These are phyloP conservation scores for Ceyx cyanopectus DNA, from an alignment of 2,113 vertebrate genomes.

Conservation along the genomic window DNA sequence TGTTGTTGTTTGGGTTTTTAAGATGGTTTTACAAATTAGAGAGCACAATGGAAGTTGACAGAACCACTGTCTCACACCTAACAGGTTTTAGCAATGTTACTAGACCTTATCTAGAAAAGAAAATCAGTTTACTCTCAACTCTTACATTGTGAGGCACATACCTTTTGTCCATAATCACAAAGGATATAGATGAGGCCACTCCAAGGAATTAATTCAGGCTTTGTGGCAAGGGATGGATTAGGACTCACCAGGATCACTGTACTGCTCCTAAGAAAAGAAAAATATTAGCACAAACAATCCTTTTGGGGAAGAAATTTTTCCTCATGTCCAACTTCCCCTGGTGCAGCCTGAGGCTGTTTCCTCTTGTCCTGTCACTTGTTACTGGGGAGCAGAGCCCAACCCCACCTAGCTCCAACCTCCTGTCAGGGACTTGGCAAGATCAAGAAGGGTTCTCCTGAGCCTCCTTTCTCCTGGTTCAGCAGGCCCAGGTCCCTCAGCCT, in stretches of 20 bases:
- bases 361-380: too few relatives aligned
- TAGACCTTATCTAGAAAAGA: neutral
- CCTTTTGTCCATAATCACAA: slow-evolving; percentile 89
- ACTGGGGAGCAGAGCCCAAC: neutral
- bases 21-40: neutral
- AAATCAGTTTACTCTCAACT: neutral
- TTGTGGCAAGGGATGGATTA: slow-evolving; percentile 87
- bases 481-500: too few relatives aligned
- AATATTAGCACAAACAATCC: neutral
- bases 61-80: neutral
- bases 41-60: neutral
- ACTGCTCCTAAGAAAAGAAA: slow-evolving; percentile 78
- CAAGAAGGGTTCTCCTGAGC: too few relatives aligned
- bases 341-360: neutral
- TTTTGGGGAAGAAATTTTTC: neutral
- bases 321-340: neutral
- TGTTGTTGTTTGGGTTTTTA: neutral
- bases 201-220: slow-evolving; percentile 87
- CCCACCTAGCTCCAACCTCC: too few relatives aligned
- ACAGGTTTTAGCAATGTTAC: neutral
- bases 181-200: slow-evolving; percentile 89
- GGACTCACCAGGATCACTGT: slow-evolving; percentile 92
- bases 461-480: too few relatives aligned
- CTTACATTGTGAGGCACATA: slow-evolving; percentile 39
- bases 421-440: too few relatives aligned